phyloP scores from a whole-genome alignment of 2,113 vertebrate genomes.

The Sinocyclocheilus rhinocerous region DNA sequence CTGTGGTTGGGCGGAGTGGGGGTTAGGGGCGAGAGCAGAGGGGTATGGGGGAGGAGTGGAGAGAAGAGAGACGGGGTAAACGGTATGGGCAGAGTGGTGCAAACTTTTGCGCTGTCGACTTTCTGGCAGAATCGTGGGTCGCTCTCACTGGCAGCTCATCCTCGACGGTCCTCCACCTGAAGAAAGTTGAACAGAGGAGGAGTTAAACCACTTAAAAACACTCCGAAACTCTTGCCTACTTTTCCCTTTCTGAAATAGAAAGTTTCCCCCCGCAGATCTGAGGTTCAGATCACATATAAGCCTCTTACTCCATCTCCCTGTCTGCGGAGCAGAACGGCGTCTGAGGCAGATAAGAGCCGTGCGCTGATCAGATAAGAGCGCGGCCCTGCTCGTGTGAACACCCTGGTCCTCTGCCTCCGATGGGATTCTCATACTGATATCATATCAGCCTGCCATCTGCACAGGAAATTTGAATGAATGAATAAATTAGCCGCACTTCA shows the following conservation, averaged over 20 bases:
- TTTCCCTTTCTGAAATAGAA: slow-evolving; percentile 46
- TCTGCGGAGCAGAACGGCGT: slow-evolving; percentile 77
- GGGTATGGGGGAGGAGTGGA: slow-evolving; percentile 61
- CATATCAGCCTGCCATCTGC: slow-evolving; percentile 80
- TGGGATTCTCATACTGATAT: slow-evolving; percentile 78
- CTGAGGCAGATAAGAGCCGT: slow-evolving; percentile 76
- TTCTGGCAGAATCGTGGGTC: slow-evolving; percentile 30
- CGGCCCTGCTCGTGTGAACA: slow-evolving; percentile 56
- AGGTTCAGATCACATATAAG: slow-evolving; percentile 61
- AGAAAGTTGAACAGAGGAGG: slow-evolving; percentile 17
- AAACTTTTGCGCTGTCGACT: slow-evolving; percentile 38
- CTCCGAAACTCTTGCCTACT: slow-evolving; percentile 31
- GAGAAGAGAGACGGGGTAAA: slow-evolving; percentile 65
- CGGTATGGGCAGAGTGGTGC: slow-evolving; percentile 57
- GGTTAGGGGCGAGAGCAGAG: slow-evolving; percentile 50
- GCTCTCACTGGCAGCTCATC: slow-evolving; percentile 54
- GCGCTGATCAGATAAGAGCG: slow-evolving; percentile 72
- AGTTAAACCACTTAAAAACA: slow-evolving; percentile 35
- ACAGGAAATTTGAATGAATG: slow-evolving; percentile 83
- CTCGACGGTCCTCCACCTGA: slow-evolving; percentile 54
- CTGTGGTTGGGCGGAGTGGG: slow-evolving; percentile 55
- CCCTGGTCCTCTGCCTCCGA: slow-evolving; percentile 55
- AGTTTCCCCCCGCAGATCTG: slow-evolving; percentile 52
- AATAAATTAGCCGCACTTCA: slow-evolving; percentile 84
- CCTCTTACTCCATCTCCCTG: slow-evolving; percentile 72